These are phyloP conservation scores for Watsonalla cultraria DNA, from an alignment of 2,888 invertebrate genomes.

Conservation along the genomic window DNA sequence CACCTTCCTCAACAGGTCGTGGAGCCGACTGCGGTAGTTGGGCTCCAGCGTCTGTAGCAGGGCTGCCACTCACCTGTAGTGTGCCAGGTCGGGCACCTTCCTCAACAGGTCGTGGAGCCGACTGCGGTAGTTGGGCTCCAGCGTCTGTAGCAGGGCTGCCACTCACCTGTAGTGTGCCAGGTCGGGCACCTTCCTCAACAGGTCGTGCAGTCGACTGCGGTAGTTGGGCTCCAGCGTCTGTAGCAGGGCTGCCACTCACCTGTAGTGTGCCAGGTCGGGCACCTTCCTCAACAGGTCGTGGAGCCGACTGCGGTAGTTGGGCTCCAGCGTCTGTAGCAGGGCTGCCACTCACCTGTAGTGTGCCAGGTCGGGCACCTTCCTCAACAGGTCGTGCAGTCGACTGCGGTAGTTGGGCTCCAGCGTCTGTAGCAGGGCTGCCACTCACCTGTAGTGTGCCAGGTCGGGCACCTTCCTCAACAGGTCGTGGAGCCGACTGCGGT, in stretches of 20 bases:
- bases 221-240: too few species aligned
- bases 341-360: conserved; percentile 29
- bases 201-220: background rate
- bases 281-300: conserved; percentile 53
- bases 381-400: conserved; percentile 44
- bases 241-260: conserved; percentile 16
- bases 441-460: conserved; percentile 36
- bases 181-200: conserved; percentile 55
- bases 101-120: conserved; percentile 25
- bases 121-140: too few species aligned
- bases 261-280: conserved; percentile 45
- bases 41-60: too few species aligned
- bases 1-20: conserved; percentile 37
- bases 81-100: conserved; percentile 50
- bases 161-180: conserved; percentile 35
- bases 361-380: conserved; percentile 51
- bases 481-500: conserved; percentile 40
- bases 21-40: too few species aligned
- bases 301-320: conserved; percentile 49
- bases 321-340: conserved; percentile 50
- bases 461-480: conserved; percentile 55
- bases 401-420: conserved; percentile 59
- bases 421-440: conserved; percentile 33
- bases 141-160: too few species aligned
- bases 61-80: conserved; percentile 27